Evolutionary conservation across 2,113 vertebrate species (phyloP).

Genomic region (Stegastes partitus): DNA sequence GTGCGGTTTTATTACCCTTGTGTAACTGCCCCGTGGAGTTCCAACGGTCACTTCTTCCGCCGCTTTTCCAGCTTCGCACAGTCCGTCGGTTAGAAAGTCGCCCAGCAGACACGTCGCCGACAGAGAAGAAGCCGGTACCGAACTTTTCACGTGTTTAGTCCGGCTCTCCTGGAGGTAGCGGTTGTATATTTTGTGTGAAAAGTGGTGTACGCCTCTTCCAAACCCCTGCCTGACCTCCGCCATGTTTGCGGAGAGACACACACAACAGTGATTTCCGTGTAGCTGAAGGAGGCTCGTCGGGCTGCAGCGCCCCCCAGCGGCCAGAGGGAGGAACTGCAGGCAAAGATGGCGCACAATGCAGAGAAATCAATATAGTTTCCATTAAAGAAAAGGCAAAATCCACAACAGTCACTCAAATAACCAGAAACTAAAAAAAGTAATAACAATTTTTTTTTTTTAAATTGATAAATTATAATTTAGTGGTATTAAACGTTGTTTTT

Average conservation of each 20-base stretch:
- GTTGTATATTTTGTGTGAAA: constrained; percentile 4
- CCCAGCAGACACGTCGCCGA: neutral
- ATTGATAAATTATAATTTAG: no score
- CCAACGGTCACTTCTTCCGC: neutral
- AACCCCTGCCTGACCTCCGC: constrained; percentile 68
- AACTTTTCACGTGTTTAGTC: accelerated
- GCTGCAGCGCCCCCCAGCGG: constrained; percentile 40
- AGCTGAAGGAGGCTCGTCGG: accelerated
- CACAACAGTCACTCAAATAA: no score
- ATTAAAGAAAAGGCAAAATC: no score
- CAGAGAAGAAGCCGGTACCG: accelerated
- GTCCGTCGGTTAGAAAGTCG: neutral
- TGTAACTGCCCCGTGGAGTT: neutral
- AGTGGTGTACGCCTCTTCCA: neutral
- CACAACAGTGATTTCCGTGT: neutral
- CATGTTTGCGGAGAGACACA: constrained; percentile 62
- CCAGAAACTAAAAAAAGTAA: no score
- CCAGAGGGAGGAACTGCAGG: neutral
- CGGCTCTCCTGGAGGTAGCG: neutral
- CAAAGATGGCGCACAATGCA: no score
- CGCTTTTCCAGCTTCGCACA: neutral
- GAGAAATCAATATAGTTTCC: no score
- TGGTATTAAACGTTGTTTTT: no score
- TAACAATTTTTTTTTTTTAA: no score
- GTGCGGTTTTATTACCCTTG: constrained; percentile 1